These are phyloP conservation scores for Psittacula echo DNA, from an alignment of 2,797 vertebrate genomes.

Conservation along the genomic window DNA sequence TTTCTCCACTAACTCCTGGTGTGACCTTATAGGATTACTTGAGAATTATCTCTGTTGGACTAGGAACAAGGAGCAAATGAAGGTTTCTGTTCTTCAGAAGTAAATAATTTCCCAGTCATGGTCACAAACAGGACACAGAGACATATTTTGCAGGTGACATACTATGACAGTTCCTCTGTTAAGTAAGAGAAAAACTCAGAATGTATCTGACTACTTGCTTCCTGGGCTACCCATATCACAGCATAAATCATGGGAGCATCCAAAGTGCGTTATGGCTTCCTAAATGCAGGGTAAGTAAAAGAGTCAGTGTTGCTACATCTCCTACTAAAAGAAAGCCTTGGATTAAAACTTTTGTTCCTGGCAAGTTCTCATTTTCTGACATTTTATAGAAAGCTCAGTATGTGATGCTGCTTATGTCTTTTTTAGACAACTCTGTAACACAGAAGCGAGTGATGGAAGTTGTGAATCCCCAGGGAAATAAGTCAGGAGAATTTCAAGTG, in stretches of 20 bases:
- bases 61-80: neutral
- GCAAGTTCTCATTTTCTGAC: conserved; percentile 10
- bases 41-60: neutral
- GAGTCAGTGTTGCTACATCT: neutral
- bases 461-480: neutral
- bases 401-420: neutral
- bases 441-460: neutral
- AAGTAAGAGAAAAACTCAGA: neutral
- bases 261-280: neutral
- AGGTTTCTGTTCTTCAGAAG: neutral
- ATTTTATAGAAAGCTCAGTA: neutral
- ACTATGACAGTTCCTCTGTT: neutral
- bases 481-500: neutral
- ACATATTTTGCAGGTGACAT: neutral
- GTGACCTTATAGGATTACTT: neutral
- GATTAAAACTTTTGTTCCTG: neutral
- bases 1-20: neutral
- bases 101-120: neutral
- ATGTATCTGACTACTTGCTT: neutral
- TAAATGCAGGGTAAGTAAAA: neutral
- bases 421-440: neutral
- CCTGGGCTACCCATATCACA: neutral
- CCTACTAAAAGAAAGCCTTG: neutral
- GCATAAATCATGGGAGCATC: neutral
- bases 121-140: neutral